Evolutionary conservation across 2,113 vertebrate species (phyloP).

Genomic region (Neoarius graeffei): DNA sequence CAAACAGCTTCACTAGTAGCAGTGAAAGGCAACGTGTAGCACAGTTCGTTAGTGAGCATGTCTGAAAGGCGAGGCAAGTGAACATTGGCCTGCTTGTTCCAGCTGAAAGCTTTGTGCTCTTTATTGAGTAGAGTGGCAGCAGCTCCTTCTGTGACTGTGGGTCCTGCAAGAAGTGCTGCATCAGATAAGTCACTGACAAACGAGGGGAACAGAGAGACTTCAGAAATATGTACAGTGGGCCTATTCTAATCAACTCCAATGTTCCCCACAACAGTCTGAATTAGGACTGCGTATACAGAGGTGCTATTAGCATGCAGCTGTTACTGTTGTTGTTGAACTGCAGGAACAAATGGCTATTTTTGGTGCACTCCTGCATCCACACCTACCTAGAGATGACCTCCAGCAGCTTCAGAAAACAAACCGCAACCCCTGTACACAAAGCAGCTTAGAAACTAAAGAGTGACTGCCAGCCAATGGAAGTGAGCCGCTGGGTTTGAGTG

Average conservation of each 20-base stretch:
- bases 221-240: slow-evolving; percentile 2
- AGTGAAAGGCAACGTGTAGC: background rate
- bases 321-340: slow-evolving; percentile 11
- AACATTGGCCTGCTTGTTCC: slow-evolving; percentile 1
- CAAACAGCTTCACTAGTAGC: background rate
- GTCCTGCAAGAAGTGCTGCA: slow-evolving; percentile 23
- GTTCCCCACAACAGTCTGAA: background rate
- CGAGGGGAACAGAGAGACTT: slow-evolving; percentile 18
- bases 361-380: background rate
- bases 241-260: slow-evolving; percentile 8
- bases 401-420: slow-evolving; percentile 7
- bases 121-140: slow-evolving; percentile 20
- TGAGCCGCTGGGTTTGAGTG: slow-evolving; percentile 22
- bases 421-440: background rate
- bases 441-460: background rate
- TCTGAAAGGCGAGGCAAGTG: slow-evolving; percentile 8
- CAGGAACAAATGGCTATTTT: slow-evolving; percentile 8
- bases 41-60: background rate
- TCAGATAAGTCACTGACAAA: slow-evolving; percentile 30
- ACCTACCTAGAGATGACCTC: slow-evolving; percentile 25
- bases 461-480: background rate
- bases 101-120: slow-evolving; percentile 10
- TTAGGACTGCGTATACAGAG: slow-evolving; percentile 10
- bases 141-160: background rate
- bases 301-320: slow-evolving; percentile 1